Conservation (phyloP, 2,797 vertebrate species). For the Gymnoscopelus braueri region DNA sequence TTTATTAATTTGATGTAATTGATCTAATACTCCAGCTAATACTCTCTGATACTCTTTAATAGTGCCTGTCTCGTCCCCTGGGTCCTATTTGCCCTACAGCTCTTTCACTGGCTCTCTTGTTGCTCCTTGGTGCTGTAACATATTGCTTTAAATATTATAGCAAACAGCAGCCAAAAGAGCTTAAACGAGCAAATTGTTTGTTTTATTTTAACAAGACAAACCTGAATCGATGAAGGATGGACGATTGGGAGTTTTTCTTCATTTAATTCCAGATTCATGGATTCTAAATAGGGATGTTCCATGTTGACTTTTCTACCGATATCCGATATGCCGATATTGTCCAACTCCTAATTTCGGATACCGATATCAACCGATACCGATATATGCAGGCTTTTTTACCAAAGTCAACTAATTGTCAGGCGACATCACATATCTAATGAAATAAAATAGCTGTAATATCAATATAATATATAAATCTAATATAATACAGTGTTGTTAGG, state of each 20-base stretch:
- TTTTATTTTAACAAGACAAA: slow-evolving; percentile 16
- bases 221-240: slow-evolving; percentile 3
- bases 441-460: too few species aligned
- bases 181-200: slow-evolving; percentile 8
- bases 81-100: too few species aligned
- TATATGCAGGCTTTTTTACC: too few species aligned
- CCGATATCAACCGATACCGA: too few species aligned
- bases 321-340: too few species aligned
- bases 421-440: too few species aligned
- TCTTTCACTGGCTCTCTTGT: not conserved
- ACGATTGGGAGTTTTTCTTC: not conserved
- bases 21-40: not conserved
- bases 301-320: too few species aligned
- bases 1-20: too few species aligned
- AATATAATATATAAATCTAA: too few species aligned
- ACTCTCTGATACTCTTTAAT: not conserved
- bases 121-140: not conserved
- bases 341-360: too few species aligned
- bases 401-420: too few species aligned
- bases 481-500: too few species aligned
- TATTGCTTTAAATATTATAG: slow-evolving; percentile 36
- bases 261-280: not conserved
- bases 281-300: not conserved
- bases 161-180: slow-evolving; percentile 49
- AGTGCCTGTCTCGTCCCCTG: not conserved